These are phyloP conservation scores for Cybosia mesomella DNA, from an alignment of 2,888 invertebrate species.

Conservation along the genomic window DNA sequence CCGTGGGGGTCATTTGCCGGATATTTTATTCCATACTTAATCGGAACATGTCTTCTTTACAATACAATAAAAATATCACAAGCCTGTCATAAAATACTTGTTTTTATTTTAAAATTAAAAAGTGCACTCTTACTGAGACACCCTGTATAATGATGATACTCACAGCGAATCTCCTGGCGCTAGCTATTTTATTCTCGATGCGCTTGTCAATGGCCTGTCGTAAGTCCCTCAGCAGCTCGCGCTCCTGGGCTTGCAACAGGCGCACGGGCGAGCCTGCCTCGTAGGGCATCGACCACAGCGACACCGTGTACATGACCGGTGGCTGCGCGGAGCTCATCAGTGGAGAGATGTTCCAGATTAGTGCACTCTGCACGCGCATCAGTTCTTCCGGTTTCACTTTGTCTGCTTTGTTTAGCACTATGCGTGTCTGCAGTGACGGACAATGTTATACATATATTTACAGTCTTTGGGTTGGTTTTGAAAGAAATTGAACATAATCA, in stretches of 20 bases:
- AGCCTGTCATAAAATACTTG: too few species aligned
- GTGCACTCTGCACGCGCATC: conserved; percentile 96
- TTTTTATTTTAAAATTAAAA: too few species aligned
- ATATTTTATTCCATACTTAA: too few species aligned
- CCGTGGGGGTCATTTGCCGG: too few species aligned
- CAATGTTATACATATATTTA: neutral
- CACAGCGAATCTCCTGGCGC: conserved; percentile 97
- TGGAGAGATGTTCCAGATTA: conserved; percentile 99
- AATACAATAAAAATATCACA: too few species aligned
- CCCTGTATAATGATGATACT: conserved; percentile 73
- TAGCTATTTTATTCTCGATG: conserved; percentile 97
- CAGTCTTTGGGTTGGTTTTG: too few species aligned
- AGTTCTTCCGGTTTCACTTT: conserved; percentile 96
- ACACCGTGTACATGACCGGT: conserved; percentile 96
- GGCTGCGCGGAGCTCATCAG: conserved; percentile 98
- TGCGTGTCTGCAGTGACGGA: conserved; percentile 90
- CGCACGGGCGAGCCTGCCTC: conserved; percentile 93
- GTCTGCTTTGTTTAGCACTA: conserved; percentile 97
- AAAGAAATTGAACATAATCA: too few species aligned
- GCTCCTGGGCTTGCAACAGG: conserved; percentile 95
- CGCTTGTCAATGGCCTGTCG: conserved; percentile 94
- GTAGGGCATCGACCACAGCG: conserved; percentile 95
- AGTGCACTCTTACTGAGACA: too few species aligned
- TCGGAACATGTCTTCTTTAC: too few species aligned
- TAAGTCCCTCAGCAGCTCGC: conserved; percentile 94